Evolutionary conservation across 2,888 invertebrate genomes (phyloP), one percentile per base, ranked within the genome.

Genomic region (Xiphydria camelus): DNA sequence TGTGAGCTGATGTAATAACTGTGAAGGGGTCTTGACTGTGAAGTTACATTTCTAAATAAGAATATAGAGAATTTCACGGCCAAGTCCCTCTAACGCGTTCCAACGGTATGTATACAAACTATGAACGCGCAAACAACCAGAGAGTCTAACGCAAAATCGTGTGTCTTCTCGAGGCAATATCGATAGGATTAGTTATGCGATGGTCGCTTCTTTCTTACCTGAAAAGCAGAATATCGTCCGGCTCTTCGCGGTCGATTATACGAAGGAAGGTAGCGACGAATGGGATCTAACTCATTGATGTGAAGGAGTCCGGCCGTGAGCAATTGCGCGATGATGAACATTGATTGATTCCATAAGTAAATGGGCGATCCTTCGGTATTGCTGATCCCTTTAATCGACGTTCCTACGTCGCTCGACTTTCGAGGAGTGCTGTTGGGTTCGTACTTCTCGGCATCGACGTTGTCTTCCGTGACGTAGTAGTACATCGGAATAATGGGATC

Each of bases 221-320:
- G 97, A 79, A 99, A 99, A 17, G 96, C 95, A 0, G 97, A 97
- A 77, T 99, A 98, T 51, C 97, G 82, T 32, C 94, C 93, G 38
- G 89, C 93, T 65, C 89, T 87, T 25, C 93, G 81, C 0, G 98
- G 98, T 34, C 98, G 80, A 74, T 95, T 96, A 73, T 94, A 95
- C 0, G 96, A 96, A 0, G 98, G 97, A 60, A 98, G 79, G 77
- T 97, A 95, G 21, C 98, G 84, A 35, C 96, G 82, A 56, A 98
- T 91, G 0, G 96, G 95, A 77, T 99, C 99, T 50, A 99, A 78
- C 77, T 99, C 98, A 68, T 94, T 95, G 22, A 95, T 88, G 70
- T 95, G 92, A 41, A 97, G 79, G 49, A 97, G 78, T 1, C 91
- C 90, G 19, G 89, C 91, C 2, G 93, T 94, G 48, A 99, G 78